Percentiles rank a stretch among this genome's conserved stretches.
Evolutionary conservation across 2,888 invertebrate species (phyloP).

Genomic region (Proisotoma minuta): DNA sequence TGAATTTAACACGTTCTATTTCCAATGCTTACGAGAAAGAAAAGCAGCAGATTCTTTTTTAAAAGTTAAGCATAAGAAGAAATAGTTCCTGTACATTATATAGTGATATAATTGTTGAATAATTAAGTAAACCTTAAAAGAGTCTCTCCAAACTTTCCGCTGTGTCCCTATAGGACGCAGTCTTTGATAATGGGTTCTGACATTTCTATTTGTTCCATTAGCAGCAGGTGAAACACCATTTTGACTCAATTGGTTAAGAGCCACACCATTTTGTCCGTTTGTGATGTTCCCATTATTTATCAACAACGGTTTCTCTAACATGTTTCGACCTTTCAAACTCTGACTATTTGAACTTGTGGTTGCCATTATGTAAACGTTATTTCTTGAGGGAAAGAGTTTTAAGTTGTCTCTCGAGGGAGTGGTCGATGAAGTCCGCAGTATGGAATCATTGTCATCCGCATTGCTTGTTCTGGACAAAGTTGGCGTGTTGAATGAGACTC

Average conservation of each 20-base stretch:
- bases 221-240: neutral
- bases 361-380: slow-evolving; percentile 13
- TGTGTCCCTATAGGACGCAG: slow-evolving; percentile 28
- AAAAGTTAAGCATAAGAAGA: too few species aligned
- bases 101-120: slow-evolving; percentile 8
- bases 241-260: slow-evolving; percentile 27
- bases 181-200: slow-evolving; percentile 30
- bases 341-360: slow-evolving; percentile 1
- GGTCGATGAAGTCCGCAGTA: neutral
- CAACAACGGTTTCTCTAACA: slow-evolving; percentile 24
- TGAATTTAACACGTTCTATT: too few species aligned
- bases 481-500: slow-evolving; percentile 7
- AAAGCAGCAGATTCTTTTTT: too few species aligned
- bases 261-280: slow-evolving; percentile 30
- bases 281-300: slow-evolving; percentile 32
- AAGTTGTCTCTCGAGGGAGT: slow-evolving; percentile 22
- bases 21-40: too few species aligned
- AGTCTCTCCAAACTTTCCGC: slow-evolving; percentile 26
- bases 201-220: slow-evolving; percentile 22
- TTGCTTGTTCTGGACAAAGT: slow-evolving; percentile 6
- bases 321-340: neutral
- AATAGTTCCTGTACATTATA: too few species aligned
- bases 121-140: slow-evolving; percentile 23
- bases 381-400: slow-evolving; percentile 31
- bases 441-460: slow-evolving; percentile 7